Evolutionary conservation across 2,797 vertebrate genomes (phyloP).

Genomic region (Miichthys miiuy): DNA sequence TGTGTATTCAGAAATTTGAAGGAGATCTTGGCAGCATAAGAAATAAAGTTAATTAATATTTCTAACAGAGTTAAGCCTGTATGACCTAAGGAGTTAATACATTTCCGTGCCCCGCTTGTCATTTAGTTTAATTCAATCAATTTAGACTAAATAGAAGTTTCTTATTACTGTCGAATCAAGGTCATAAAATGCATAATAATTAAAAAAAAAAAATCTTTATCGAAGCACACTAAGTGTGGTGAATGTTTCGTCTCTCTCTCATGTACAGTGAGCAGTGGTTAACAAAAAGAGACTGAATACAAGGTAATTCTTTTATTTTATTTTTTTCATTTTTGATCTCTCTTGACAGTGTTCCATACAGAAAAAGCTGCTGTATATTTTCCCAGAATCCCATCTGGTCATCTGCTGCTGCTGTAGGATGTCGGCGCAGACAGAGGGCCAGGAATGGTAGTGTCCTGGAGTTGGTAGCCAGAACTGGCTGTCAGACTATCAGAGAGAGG

Average conservation of each 20-base stretch:
- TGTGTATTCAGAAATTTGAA: neutral
- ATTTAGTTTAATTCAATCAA: neutral
- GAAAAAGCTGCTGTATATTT: constrained; percentile 52
- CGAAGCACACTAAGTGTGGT: neutral
- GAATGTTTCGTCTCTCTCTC: neutral
- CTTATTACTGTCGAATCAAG: neutral
- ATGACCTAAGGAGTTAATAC: neutral
- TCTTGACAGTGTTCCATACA: constrained; percentile 37
- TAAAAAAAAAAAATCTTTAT: neutral
- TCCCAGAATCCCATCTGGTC: constrained; percentile 74
- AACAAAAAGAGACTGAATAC: neutral
- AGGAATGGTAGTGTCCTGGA: constrained; percentile 58
- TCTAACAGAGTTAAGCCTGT: neutral
- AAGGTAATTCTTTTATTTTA: constrained; percentile 8
- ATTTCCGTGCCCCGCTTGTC: neutral
- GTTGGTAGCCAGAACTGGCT: constrained; percentile 66
- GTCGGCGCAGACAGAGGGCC: constrained; percentile 63
- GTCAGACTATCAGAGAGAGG: constrained; percentile 70
- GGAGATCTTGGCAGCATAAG: neutral
- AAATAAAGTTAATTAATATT: constrained; percentile 1
- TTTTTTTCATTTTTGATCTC: constrained; percentile 14
- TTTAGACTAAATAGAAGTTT: neutral
- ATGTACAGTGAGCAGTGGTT: neutral
- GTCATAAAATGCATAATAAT: neutral
- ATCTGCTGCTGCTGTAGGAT: constrained; percentile 58